These are phyloP conservation scores for Myxocyprinus asiaticus DNA, from an alignment of 2,113 vertebrate genomes.

Conservation along the genomic window DNA sequence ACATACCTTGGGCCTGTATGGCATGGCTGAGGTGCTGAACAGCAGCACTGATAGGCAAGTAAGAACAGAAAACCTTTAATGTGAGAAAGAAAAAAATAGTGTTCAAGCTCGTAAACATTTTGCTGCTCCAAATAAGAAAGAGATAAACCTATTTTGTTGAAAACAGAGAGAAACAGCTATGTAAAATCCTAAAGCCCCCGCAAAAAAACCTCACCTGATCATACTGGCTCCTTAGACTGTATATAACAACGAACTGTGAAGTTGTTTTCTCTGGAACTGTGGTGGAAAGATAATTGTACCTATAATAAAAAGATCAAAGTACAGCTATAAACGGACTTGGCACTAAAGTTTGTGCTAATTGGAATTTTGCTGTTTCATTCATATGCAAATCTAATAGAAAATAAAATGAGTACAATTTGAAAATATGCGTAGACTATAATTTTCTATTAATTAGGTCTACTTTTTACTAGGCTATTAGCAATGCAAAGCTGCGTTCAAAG, in stretches of 20 bases:
- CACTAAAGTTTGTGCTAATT: background rate
- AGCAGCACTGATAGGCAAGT: constrained; percentile 61
- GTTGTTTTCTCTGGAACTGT: background rate
- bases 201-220: constrained; percentile 66
- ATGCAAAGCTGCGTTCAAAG: background rate
- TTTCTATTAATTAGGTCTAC: no score
- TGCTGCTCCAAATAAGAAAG: background rate
- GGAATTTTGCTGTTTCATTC: background rate
- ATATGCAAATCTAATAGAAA: no score
- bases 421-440: no score
- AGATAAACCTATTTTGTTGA: background rate
- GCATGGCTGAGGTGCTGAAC: constrained; percentile 62
- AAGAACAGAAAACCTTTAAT: constrained; percentile 63
- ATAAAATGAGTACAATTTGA: no score
- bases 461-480: no score
- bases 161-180: background rate
- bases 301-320: constrained; percentile 65
- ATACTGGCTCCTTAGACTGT: constrained; percentile 54
- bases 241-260: constrained; percentile 15
- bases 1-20: constrained; percentile 68
- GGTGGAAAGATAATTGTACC: background rate
- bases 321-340: constrained; percentile 54
- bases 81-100: constrained; percentile 19
- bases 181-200: no score
- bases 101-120: background rate